Percentiles rank a stretch among this genome's conserved stretches.
Conservation (phyloP, 2,888 invertebrate genomes). For the Eustalomyia histrio region DNA sequence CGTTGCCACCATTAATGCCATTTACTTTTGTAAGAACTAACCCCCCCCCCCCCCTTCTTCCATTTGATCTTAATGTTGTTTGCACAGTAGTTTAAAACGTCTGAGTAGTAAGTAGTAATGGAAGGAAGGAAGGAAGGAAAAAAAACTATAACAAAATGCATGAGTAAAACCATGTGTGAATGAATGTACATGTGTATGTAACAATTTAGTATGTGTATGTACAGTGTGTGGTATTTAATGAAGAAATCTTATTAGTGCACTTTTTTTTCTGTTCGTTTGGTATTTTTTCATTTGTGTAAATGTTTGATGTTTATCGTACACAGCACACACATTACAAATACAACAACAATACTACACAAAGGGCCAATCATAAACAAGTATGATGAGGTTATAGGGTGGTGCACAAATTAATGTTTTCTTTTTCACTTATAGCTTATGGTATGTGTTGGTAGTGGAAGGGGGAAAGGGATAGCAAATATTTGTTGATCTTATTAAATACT, state of each 20-base stretch:
- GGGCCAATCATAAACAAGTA: constrained; percentile 64
- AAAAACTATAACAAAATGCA: not conserved
- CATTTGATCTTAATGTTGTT: too few relatives aligned
- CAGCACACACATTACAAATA: constrained; percentile 7
- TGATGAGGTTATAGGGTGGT: constrained; percentile 63
- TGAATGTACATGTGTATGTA: not conserved
- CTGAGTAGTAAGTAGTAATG: not conserved
- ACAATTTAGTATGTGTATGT: constrained; percentile 2
- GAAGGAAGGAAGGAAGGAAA: not conserved
- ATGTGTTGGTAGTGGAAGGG: constrained; percentile 19
- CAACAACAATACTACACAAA: constrained; percentile 32
- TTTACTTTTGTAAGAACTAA: constrained; percentile 20
- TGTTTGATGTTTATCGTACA: constrained; percentile 46
- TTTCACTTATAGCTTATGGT: not conserved
- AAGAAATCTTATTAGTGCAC: constrained; percentile 74
- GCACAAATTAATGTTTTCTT: constrained; percentile 31
- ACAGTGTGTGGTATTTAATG: constrained; percentile 54
- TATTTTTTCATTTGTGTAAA: constrained; percentile 34
- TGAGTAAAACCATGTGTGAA: not conserved
- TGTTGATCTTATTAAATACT: constrained; percentile 34
- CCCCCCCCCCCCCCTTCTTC: not conserved
- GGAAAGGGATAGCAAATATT: constrained; percentile 18
- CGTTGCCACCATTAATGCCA: constrained; percentile 35
- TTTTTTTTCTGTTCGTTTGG: constrained; percentile 44
- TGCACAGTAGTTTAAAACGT: too few relatives aligned